Evolutionary conservation across 2,797 vertebrate genomes (phyloP).

Genomic region (Myoxocephalus aenaeus): DNA sequence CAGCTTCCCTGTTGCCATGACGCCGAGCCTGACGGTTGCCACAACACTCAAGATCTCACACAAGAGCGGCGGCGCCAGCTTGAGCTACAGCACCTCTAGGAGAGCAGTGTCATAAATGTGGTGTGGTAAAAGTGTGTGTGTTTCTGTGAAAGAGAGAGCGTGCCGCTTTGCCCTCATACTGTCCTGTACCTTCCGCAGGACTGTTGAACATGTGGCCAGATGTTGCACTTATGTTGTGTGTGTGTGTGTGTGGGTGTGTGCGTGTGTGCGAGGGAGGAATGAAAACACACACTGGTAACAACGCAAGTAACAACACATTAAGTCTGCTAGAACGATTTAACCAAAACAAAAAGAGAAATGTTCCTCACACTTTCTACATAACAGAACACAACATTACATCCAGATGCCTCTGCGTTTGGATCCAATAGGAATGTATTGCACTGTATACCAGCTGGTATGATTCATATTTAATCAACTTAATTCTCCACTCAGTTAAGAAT

Average conservation of each 20-base stretch:
- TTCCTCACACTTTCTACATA: slow-evolving; percentile 32
- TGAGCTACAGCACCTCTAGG: slow-evolving; percentile 88
- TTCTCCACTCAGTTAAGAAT: slow-evolving; percentile 40
- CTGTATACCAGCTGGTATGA: slow-evolving; percentile 61
- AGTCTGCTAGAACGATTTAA: slow-evolving; percentile 50
- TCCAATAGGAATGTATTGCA: slow-evolving; percentile 62
- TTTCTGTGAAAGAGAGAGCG: background rate
- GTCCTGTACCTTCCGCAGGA: slow-evolving; percentile 46
- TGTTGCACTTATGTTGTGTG: slow-evolving; percentile 43
- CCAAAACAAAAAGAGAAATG: slow-evolving; percentile 55
- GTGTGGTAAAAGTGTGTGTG: slow-evolving; percentile 28
- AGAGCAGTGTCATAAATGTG: slow-evolving; percentile 79
- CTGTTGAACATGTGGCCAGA: slow-evolving; percentile 45
- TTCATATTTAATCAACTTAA: slow-evolving; percentile 55
- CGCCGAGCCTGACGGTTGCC: slow-evolving; percentile 74
- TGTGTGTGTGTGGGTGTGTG: slow-evolving; percentile 2
- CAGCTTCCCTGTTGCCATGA: slow-evolving; percentile 74
- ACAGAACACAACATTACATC: slow-evolving; percentile 16
- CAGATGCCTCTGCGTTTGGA: slow-evolving; percentile 40
- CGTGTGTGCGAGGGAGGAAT: slow-evolving; percentile 20
- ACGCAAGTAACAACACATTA: slow-evolving; percentile 16
- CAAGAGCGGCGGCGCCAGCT: slow-evolving; percentile 88
- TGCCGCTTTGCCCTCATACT: slow-evolving; percentile 46
- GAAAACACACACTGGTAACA: slow-evolving; percentile 28
- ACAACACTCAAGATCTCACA: slow-evolving; percentile 86